phyloP scores from a whole-genome alignment of 2,888 invertebrate species.

The Ferrisia virgata region DNA sequence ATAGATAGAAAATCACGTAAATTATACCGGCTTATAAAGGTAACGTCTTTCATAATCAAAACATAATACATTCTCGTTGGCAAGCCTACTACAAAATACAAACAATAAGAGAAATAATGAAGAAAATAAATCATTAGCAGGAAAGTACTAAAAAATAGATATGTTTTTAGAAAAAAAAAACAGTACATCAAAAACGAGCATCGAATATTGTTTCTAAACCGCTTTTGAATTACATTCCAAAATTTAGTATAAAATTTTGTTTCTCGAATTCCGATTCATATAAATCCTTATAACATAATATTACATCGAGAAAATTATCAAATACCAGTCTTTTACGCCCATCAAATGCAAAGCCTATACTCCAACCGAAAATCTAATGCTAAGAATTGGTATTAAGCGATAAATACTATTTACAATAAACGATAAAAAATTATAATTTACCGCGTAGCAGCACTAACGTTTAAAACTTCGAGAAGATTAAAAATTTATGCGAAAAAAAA shows the following conservation, averaged over 20 bases:
- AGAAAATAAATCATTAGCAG: background rate
- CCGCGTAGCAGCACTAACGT: background rate
- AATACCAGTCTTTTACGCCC: slow-evolving; percentile 17
- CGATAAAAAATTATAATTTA: background rate
- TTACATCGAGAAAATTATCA: background rate
- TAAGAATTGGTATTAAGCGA: slow-evolving; percentile 3
- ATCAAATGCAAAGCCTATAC: slow-evolving; percentile 27
- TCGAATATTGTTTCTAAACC: background rate
- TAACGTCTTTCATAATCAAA: background rate
- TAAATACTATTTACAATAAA: background rate
- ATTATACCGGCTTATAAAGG: background rate
- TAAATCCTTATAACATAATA: background rate
- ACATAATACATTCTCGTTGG: background rate
- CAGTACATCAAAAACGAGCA: background rate
- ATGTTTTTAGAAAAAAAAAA: background rate
- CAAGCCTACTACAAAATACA: background rate
- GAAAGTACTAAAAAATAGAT: background rate
- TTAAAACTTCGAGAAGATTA: slow-evolving; percentile 9
- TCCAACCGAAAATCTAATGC: background rate
- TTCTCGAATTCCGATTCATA: too few species aligned
- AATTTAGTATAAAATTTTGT: background rate
- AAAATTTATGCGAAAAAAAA: background rate
- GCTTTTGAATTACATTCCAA: background rate
- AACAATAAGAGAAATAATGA: background rate
- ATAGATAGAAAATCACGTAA: background rate